Conservation (phyloP, 2,888 invertebrate genomes). For the Scelioninae gen. 2 region DNA sequence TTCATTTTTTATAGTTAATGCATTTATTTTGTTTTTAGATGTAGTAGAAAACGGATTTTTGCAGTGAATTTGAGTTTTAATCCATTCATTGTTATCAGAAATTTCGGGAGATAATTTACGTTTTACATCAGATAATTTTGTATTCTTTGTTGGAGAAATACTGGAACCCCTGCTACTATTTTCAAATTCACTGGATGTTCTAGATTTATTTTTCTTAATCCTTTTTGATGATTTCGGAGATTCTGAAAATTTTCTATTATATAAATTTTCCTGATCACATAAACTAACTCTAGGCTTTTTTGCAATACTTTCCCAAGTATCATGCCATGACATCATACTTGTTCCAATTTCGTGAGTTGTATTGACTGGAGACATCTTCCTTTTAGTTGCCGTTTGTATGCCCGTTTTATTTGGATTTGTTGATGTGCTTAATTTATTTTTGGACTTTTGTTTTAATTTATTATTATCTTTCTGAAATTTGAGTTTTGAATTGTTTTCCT, state of each 20-base stretch:
- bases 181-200: slow-evolving; percentile 28
- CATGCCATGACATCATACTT: slow-evolving; percentile 38
- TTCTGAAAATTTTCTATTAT: background rate
- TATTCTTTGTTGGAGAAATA: slow-evolving; percentile 17
- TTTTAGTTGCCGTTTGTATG: slow-evolving; percentile 4
- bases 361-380: slow-evolving; percentile 23
- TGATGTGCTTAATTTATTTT: background rate
- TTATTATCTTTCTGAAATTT: slow-evolving; percentile 6
- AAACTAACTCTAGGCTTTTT: slow-evolving; percentile 38
- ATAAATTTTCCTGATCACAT: slow-evolving; percentile 42
- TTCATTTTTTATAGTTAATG: background rate
- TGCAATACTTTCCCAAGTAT: slow-evolving; percentile 34
- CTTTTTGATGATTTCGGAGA: slow-evolving; percentile 4
- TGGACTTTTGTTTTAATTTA: background rate
- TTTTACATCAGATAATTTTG: background rate
- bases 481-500: slow-evolving; percentile 6
- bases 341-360: slow-evolving; percentile 9
- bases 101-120: slow-evolving; percentile 15
- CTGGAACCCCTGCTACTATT: slow-evolving; percentile 5
- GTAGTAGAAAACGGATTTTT: slow-evolving; percentile 1
- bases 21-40: slow-evolving; percentile 1
- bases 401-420: background rate
- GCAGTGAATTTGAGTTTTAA: slow-evolving; percentile 7
- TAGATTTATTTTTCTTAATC: slow-evolving; percentile 20
- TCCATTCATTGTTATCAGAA: slow-evolving; percentile 9